Evolutionary conservation across 2,888 invertebrate species (phyloP), one percentile per base, ranked within the genome.

Genomic region (Idaea aversata): DNA sequence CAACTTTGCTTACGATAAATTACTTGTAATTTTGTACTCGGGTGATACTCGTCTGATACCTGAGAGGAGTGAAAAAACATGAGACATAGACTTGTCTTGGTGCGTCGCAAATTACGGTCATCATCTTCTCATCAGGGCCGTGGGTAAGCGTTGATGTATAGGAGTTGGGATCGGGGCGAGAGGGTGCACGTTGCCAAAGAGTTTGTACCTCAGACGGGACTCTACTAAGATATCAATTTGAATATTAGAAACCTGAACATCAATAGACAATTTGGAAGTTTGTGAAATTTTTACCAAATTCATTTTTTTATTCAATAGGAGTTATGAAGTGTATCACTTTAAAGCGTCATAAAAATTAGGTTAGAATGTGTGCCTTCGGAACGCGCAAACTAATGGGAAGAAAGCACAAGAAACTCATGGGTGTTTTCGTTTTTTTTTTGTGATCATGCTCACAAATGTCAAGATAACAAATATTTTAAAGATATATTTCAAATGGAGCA

Each of bases 51-150:
- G 86, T 88, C 88, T 91, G 91, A 91, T 93, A 93, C 93, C 92
- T 92, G 91, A 88, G 90, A 87, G 81, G 86, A 84, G 88, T 88
- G 88, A 91, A 93, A 93, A 92, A 93, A 93, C 89, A 87, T 87
- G 91, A 90, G 89, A 91, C 91, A 92, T 91, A 93, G 92, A 91
- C 92, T 7, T 47, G 92, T 93, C 93, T 92, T 85, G 92, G 90
- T 90, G 93, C 91, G 91, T 91, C 93, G 92, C 91, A 93, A 93
- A 93, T 93, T 89, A 92, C 89, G 81, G 88, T 92, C 91, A 93
- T 93, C 93, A 93, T 93, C 91, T 92, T 92, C 93, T 92, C 93
- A 93, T 93, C 93, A 93, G 86, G 80, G 86, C 81, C 88, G 90
- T 87, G 91, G 89, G 90, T 88, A 87, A 82, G 85, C 88, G 88